These are phyloP conservation scores for Vespertilio murinus DNA, from an alignment of 2,797 vertebrate species.

Conservation along the genomic window DNA sequence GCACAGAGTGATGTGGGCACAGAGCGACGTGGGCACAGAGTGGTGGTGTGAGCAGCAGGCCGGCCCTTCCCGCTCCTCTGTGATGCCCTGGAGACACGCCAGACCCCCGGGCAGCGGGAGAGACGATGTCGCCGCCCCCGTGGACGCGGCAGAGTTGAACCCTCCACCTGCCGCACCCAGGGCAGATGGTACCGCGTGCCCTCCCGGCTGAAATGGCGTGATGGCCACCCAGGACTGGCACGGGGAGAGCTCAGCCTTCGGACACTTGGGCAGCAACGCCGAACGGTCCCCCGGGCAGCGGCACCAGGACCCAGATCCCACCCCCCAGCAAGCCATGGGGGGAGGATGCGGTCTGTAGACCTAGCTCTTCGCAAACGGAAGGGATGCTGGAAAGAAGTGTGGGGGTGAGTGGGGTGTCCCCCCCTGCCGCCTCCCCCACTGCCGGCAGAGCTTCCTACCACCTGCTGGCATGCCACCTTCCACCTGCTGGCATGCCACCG, in stretches of 20 bases:
- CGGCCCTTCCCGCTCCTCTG: background rate
- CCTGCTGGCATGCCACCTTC: background rate
- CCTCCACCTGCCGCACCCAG: accelerated
- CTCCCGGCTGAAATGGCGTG: background rate
- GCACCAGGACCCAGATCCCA: accelerated
- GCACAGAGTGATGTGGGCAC: too few species aligned
- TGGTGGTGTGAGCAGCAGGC: accelerated
- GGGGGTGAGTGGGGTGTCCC: too few species aligned
- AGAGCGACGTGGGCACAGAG: too few species aligned
- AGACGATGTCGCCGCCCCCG: background rate
- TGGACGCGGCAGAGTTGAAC: background rate
- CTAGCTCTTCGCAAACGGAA: too few species aligned
- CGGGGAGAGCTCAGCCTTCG: background rate
- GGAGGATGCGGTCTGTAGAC: too few species aligned
- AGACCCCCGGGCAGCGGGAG: accelerated
- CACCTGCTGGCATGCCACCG: background rate
- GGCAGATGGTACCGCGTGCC: background rate
- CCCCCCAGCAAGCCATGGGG: background rate
- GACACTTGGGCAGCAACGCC: background rate
- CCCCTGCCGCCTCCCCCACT: background rate
- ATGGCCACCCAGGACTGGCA: background rate
- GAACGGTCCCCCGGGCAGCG: accelerated
- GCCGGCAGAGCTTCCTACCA: background rate
- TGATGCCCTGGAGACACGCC: background rate
- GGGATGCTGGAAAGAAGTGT: too few species aligned